A percentile compares a stretch with the other conserved stretches of the same genome.
Conservation (phyloP, 2,113 vertebrate species). For the Camelus dromedarius region DNA sequence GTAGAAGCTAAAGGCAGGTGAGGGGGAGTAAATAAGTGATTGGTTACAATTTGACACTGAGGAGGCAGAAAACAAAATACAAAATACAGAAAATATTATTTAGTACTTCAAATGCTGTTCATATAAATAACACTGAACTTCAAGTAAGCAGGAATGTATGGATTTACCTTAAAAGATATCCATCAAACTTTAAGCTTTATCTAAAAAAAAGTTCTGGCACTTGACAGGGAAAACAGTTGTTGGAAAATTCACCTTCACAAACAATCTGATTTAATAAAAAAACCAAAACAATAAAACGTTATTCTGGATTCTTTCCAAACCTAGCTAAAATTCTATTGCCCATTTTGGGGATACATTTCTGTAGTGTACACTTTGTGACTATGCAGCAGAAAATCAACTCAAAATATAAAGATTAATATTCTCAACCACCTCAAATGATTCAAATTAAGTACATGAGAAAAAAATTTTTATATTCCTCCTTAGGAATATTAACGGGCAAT, state of each 20-base stretch:
- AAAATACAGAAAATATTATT: background rate
- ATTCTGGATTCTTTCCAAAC: conserved; percentile 38
- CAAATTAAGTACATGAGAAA: conserved; percentile 21
- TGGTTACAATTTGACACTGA: conserved; percentile 3
- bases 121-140: background rate
- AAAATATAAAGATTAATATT: conserved; percentile 27
- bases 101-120: background rate
- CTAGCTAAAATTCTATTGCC: background rate
- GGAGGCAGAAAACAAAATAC: background rate
- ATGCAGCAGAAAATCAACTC: conserved; percentile 39
- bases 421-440: conserved; percentile 17
- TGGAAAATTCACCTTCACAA: conserved; percentile 30
- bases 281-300: background rate
- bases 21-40: background rate
- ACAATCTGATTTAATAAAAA: conserved; percentile 4
- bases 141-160: background rate
- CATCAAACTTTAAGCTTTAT: background rate
- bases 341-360: background rate
- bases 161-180: conserved; percentile 31
- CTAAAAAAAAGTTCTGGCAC: background rate
- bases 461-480: conserved; percentile 4
- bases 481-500: conserved; percentile 28
- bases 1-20: background rate
- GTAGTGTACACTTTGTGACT: conserved; percentile 13
- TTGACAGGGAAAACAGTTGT: conserved; percentile 27